A percentile compares a stretch with the other conserved stretches of the same genome.
phyloP scores from a whole-genome alignment of 2,113 vertebrate species.

The Pseudonaja textilis region DNA sequence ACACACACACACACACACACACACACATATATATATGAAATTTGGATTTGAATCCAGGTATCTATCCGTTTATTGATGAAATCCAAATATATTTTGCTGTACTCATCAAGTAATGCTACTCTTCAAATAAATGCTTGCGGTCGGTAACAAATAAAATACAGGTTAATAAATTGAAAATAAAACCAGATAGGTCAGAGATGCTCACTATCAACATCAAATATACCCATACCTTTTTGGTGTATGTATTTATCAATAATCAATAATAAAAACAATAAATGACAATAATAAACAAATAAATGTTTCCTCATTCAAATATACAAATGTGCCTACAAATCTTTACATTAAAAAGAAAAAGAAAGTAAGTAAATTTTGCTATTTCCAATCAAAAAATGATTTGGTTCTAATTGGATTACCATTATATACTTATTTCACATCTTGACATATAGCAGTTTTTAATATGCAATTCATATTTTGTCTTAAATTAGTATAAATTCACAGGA shows the following conservation, averaged over 20 bases:
- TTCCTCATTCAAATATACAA: background rate
- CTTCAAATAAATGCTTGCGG: background rate
- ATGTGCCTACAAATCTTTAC: background rate
- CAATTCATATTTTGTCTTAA: conserved; percentile 30
- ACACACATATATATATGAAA: background rate
- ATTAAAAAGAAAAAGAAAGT: background rate
- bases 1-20: no score
- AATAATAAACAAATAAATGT: background rate
- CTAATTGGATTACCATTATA: background rate
- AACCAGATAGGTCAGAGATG: background rate
- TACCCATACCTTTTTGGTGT: background rate
- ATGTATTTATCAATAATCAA: background rate
- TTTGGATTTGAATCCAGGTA: background rate
- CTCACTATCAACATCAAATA: background rate
- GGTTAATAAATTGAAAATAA: background rate
- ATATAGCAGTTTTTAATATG: conserved; percentile 13
- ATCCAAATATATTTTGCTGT: background rate
- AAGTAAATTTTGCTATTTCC: background rate
- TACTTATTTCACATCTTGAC: background rate
- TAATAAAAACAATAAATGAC: background rate
- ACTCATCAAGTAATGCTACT: background rate
- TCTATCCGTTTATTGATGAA: background rate
- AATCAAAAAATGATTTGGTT: background rate
- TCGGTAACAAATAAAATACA: background rate
- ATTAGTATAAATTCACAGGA: conserved; percentile 48